A percentile compares a stretch with the other conserved stretches of the same genome.
These are phyloP conservation scores for Halcyon malimbica DNA, from an alignment of 2,113 vertebrate species.

Conservation along the genomic window DNA sequence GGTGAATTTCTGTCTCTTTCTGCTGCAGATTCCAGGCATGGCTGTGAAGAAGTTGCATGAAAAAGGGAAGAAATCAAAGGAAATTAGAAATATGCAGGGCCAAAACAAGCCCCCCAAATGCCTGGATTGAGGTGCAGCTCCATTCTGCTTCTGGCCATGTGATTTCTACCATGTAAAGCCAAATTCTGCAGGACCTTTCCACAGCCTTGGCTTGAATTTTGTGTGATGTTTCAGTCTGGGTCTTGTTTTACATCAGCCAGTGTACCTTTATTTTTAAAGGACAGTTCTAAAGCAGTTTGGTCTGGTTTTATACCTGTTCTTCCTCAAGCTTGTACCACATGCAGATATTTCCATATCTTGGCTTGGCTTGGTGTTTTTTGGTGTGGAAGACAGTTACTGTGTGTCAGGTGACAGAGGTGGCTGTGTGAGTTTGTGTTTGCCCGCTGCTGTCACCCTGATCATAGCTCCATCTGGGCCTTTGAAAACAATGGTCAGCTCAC, in stretches of 20 bases:
- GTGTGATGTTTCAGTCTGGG: background rate
- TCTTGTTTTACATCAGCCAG: background rate
- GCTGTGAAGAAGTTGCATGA: background rate
- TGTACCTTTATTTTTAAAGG: background rate
- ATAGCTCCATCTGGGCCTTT: background rate
- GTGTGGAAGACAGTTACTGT: background rate
- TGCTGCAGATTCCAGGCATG: background rate
- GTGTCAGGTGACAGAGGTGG: background rate
- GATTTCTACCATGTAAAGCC: background rate
- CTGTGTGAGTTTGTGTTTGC: background rate
- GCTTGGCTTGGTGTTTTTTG: background rate
- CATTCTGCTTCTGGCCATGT: background rate
- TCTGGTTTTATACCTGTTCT: background rate
- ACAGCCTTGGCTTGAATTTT: background rate
- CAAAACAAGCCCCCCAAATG: background rate
- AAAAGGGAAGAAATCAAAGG: background rate
- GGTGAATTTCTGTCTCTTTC: background rate
- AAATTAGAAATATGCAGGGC: background rate
- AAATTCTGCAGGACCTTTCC: background rate
- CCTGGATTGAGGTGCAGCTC: background rate
- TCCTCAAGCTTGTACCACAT: background rate
- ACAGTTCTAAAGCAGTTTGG: background rate
- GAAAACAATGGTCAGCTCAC: background rate
- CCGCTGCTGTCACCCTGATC: background rate
- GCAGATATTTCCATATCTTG: background rate